Evolutionary conservation across 2,797 vertebrate genomes (phyloP), one percentile per base, ranked within the genome.

Genomic region (Neosalanx taihuensis): DNA sequence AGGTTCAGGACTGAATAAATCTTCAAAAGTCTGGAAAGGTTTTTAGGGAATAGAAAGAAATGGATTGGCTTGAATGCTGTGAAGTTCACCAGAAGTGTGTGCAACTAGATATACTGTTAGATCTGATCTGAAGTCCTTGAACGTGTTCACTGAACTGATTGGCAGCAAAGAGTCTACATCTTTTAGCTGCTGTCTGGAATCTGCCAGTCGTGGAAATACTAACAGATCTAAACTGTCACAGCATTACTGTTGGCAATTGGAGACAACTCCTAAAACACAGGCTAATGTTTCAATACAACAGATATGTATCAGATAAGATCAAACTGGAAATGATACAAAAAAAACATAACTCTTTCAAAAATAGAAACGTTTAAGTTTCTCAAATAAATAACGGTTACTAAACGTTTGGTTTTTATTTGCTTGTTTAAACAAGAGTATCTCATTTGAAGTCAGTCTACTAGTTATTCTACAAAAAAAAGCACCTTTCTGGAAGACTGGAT

Each of bases 301-400:
- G 73, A 77, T 26, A 26, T 26, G 23, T 26, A 81, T 75, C 12
- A 46, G 41, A 46, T 46, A 49, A 75, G 74, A 64, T 71, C 74
- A 73, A 71, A 79, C 61, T 65, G 76, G 57, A 76, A 75, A 75
- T 41, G 70, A 49, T 69, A 82, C 61, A 70, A 67, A 79, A 72
- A 67, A 73, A 61, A 6, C 5, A 56, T n/a, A 46, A 46, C 9
- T 56, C 18, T 56, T 56, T n/a, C 18, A 56, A 56, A 56, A 17
- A 56, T 0, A 56, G 81, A 77, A 83, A 69, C 73, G 79, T 74
- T 77, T 78, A 61, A 79, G 76, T 78, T 79, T 77, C 69, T 79
- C 69, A 76, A 82, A 78, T 83, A 85, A 83, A 81, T 81, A 79
- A 75, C 73, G 71, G 23, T 15, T 67, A 67, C 66, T 70, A 72